Base-by-base conservation (phyloP, 2,888 invertebrate genomes). In the Coleophora flavipennella region DNA sequence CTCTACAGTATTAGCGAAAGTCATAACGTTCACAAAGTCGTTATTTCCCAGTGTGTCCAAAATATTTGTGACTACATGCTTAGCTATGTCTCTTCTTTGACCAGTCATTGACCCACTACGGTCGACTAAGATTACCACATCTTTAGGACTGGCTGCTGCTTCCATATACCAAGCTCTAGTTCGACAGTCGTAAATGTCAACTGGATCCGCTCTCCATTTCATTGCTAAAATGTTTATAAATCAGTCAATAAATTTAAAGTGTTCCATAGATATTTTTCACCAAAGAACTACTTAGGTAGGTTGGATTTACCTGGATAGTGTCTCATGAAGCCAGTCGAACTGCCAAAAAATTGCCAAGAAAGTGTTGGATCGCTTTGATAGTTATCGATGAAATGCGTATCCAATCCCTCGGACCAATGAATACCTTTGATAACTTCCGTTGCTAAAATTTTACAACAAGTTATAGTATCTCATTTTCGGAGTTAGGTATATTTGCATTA, bases 321-420 rank as follows among this genome's bases (percentile, higher is more conserved):
- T 56, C 99, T 88, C 90, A 99, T 95, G 72, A 99, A 98, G 31
- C 99, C 99, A 12, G 95, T 93, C 28, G 97, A 92, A 71, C 97
- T 97, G 48, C 99, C 98, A 75, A 99, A 99, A 74, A 96, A 98
- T 83, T 99, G 99, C 96, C 98, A 99, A 3, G 95, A 94, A 32
- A 97, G 85, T 3, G 94, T 92, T 11, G 94, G 94, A 73, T 96
- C 95, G 43, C 89, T 88, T 65, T 92, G 90, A 64, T 92, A 93
- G 76, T 97, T 97, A 62, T 91, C 90, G 51, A 90, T 89, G 76
- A 98, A 99, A 52, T 92, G 93, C 39, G 91, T 89, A 71, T 98
- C 96, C 55, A 99, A 86, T 53, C 93, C 92, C 66, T 95, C 93
- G 2, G 98, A 97, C 99, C 99, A 99, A 65, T 93, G 91, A 45